A percentile compares a stretch with the other conserved stretches of the same genome.
phyloP scores from a whole-genome alignment of 2,797 vertebrate species.

The Diplodus sargus region DNA sequence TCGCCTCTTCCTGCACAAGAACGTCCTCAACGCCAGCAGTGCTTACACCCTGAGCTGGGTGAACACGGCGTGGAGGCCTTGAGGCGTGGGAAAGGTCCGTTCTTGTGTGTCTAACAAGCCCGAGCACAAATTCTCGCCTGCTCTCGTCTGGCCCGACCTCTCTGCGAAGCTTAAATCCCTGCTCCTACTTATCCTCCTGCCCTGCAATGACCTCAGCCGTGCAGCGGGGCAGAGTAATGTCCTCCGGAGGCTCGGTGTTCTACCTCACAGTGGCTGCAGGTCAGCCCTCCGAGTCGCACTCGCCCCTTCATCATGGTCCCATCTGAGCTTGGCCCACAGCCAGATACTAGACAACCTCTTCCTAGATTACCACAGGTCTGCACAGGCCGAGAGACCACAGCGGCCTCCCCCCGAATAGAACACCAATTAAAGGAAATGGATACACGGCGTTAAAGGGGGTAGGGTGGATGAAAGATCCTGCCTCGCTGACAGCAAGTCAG shows the following conservation, averaged over 20 bases:
- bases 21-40: slow-evolving; percentile 92
- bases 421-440: slow-evolving; percentile 18
- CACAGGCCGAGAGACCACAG: background rate
- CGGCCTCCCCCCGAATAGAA: background rate
- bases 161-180: slow-evolving; percentile 28
- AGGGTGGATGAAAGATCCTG: background rate
- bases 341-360: slow-evolving; percentile 30
- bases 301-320: slow-evolving; percentile 24
- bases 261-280: slow-evolving; percentile 61
- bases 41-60: slow-evolving; percentile 93
- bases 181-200: slow-evolving; percentile 34
- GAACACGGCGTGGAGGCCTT: slow-evolving; percentile 89
- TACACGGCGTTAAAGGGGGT: background rate
- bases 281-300: slow-evolving; percentile 51
- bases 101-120: slow-evolving; percentile 1
- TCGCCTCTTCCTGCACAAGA: slow-evolving; percentile 91
- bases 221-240: slow-evolving; percentile 46
- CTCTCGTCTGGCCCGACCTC: slow-evolving; percentile 32
- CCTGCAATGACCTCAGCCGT: slow-evolving; percentile 50
- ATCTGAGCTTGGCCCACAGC: slow-evolving; percentile 33
- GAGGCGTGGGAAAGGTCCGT: background rate
- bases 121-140: slow-evolving; percentile 11
- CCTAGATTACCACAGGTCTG: slow-evolving; percentile 3
- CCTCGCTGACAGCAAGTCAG: slow-evolving; percentile 10
- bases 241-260: slow-evolving; percentile 50